These are phyloP conservation scores for Pungitius pungitius DNA, from an alignment of 2,113 vertebrate genomes.

Conservation along the genomic window DNA sequence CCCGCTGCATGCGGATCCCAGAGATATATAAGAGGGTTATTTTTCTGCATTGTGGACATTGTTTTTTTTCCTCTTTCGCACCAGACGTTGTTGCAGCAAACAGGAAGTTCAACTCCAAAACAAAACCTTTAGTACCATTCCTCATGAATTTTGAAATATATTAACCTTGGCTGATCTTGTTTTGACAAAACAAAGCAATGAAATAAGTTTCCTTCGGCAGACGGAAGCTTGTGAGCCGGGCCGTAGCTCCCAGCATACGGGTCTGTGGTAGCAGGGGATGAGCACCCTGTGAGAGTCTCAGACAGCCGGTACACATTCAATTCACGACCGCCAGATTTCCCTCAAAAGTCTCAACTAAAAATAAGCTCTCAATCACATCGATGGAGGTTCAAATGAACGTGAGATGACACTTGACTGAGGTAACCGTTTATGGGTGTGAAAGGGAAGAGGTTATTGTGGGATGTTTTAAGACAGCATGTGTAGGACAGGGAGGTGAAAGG, in stretches of 20 bases:
- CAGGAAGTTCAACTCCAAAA: not conserved
- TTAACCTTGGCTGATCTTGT: conserved; percentile 8
- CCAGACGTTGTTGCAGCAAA: not conserved
- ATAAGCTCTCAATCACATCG: not conserved
- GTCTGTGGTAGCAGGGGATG: not conserved
- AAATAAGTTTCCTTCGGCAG: not conserved
- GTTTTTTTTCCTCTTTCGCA: not conserved
- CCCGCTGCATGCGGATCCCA: not conserved
- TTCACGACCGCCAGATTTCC: not conserved
- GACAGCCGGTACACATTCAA: conserved; percentile 8
- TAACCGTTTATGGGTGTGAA: not conserved
- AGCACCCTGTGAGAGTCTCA: not conserved
- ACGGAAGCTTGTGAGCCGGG: not conserved
- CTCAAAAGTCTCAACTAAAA: conserved; percentile 1
- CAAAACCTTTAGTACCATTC: not conserved
- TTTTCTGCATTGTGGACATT: not conserved
- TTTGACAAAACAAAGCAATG: not conserved
- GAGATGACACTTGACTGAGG: not conserved
- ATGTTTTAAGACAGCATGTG: not conserved
- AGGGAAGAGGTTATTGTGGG: not conserved
- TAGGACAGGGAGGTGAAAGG: not conserved
- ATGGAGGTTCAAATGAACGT: conserved; percentile 2
- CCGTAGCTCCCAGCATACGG: not conserved
- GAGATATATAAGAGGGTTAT: not conserved
- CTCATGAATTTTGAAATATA: not conserved